Evolutionary conservation across 2,888 invertebrate species (phyloP), one percentile per base, ranked within the genome.

Genomic region (Piscicola geometra): DNA sequence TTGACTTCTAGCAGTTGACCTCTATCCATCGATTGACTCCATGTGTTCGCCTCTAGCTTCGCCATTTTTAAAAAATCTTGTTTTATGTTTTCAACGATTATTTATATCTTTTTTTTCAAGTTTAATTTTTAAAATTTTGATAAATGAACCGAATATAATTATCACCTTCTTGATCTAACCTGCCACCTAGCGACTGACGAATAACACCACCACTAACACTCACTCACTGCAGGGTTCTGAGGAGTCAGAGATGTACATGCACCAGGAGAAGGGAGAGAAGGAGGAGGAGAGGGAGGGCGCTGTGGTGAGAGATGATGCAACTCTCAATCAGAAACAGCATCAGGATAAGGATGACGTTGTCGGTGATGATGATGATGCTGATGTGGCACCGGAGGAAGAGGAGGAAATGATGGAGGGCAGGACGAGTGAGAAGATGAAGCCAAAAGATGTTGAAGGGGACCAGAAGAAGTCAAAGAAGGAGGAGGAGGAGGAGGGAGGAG

Each of bases 261-360:
- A 67, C 67, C 67, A 67, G 28, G 15, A 67, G 30, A 18, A 67
- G 2, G 3, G 3, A 5, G 18, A 12, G 21, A 32, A 67, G 30
- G 15, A 67, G 2, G 3, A 3, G 21, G 18, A 12, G 21, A 71
- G 77, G 5, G 78, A 81, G n/a, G 81, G 80, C 56, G 79, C 80
- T 25, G 78, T 80, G 33, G 79, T 79, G 25, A 73, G 78, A 71
- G 81, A 82, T 50, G 80, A 80, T 3, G 83, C 83, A 76, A 86
- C 78, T 32, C 81, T 84, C 77, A 86, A 88, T n/a, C 79, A 81
- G 76, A 71, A 77, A 66, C 76, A 79, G 56, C 69, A 77, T 28
- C 77, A 78, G 5, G 76, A 75, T 32, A 32, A 67, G 3, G 33
- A 67, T 9, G 67, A 67, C 28, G n/a, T 28, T 30, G 28, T 3